A percentile compares a stretch with the other conserved stretches of the same genome.
Evolutionary conservation across 2,113 vertebrate genomes (phyloP).

Genomic region (Eptesicus fuscus): DNA sequence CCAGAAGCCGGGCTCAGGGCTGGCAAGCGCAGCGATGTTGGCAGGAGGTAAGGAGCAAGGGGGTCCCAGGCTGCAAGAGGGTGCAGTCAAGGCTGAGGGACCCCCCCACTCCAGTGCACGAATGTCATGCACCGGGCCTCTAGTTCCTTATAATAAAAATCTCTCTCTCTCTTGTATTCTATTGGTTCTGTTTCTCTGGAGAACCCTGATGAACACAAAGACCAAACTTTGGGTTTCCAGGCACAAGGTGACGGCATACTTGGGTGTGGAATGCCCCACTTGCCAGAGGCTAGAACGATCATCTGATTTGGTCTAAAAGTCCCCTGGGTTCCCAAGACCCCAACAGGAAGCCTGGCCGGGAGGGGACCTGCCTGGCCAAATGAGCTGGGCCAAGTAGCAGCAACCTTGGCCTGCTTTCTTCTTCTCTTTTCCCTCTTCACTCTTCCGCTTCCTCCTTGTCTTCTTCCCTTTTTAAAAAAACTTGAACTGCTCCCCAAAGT

Average conservation of each 20-base stretch:
- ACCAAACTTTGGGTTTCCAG: not conserved
- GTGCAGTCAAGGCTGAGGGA: too few relatives aligned
- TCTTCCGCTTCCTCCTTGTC: not conserved
- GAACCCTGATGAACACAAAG: not conserved
- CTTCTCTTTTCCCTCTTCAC: not conserved
- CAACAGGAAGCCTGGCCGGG: conserved; percentile 60
- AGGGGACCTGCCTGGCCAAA: conserved; percentile 16
- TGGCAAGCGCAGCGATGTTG: too few relatives aligned
- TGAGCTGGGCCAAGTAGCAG: conserved; percentile 17
- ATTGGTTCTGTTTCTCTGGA: not conserved
- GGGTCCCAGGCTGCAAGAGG: too few relatives aligned
- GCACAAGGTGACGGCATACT: not conserved
- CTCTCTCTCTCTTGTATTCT: not conserved
- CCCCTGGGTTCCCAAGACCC: conserved; percentile 34
- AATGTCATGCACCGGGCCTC: too few relatives aligned
- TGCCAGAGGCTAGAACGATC: conserved; percentile 47
- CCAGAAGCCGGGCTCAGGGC: too few relatives aligned
- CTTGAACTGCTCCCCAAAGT: not conserved
- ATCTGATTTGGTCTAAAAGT: conserved; percentile 50
- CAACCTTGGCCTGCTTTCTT: not conserved
- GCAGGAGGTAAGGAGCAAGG: too few relatives aligned
- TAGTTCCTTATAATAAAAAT: not conserved
- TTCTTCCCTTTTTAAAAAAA: not conserved
- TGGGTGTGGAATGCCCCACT: not conserved
- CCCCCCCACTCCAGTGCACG: too few relatives aligned